Base-by-base conservation (phyloP, 2,113 vertebrate genomes). In the Pteronura brasiliensis region DNA sequence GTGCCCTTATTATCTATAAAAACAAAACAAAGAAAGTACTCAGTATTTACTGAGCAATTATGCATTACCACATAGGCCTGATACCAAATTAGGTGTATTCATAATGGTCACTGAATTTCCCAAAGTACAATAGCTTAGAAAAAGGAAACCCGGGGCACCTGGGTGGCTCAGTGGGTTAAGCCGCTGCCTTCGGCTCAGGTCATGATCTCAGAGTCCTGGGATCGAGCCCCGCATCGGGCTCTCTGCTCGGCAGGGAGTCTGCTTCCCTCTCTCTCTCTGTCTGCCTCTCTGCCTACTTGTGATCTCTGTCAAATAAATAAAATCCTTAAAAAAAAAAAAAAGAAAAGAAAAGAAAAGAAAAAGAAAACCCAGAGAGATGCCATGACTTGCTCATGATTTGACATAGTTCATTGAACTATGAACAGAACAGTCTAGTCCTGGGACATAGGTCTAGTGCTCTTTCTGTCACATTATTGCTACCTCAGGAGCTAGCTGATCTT, bases 21-120 rank as follows among this genome's bases (percentile, higher is more conserved):
- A 96, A 77, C 20, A 94, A 77, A 90, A 86, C 36, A 82, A 83
- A 85, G 29, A 74, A 39, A 71, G 81, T 88, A n/a, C n/a, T n/a
- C n/a, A 55, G 39, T 71, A 13, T 8, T 23, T 36, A 39, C 34
- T 15, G 21, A 77, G 20, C 47, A 86, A 11, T 34, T 55, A 29
- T 13, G 18, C 55, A 27, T 63, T 71, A 21, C 18, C 9, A 9
- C 39, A 9, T 63, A 14, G 71, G n/a, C 7, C 59, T 61, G 49
- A 61, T 93, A 82, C 42, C 52, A 34, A 93, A 25, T 21, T 42
- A 34, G 42, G 15, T 72, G 8, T 25, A 34, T 89, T 94, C 11
- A 3, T 47, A 49, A 47, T 47, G 63, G 42, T 59, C 42, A 72
- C 13, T 47, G 65, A 93, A 88, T 89, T 91, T 87, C 47, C 86